Base-by-base conservation (phyloP, 2,888 invertebrate genomes). In the Agapostemon virescens region DNA sequence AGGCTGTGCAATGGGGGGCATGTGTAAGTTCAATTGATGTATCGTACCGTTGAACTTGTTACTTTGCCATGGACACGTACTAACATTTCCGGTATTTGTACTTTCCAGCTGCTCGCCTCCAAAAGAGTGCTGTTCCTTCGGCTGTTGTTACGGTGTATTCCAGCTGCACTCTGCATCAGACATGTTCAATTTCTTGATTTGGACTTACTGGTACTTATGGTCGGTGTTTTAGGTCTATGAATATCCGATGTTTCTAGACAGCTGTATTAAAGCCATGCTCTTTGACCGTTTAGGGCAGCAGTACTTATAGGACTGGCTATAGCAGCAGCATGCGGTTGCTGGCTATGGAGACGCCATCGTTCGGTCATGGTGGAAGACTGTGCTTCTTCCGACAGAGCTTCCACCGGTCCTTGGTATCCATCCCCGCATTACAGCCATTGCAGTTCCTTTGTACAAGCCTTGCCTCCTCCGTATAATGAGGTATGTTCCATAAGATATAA, bases 361-460 rank as follows among this genome's bases (percentile, higher is more conserved):
- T 92, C 93, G 1, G 88, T 88, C 55, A 92, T 93, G 26, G 92
- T 92, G 68, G 92, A 93, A 68, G 95, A 95, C 85, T 93, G 94
- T 72, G 93, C 94, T 68, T 94, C 94, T 84, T 96, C 96, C 0
- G 96, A 97, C 88, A 95, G 95, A 38, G 96, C 96, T 91, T 97
- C 96, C 0, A 95, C 96, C 5, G 96, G 96, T 55, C 97, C 97
- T 0, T 96, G 96, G 89, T 97, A 96, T 92, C 96, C 96, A 0
- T 97, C 97, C 13, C 97, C 97, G 0, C 96, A 96, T 88, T 97
- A 97, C 92, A 96, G 96, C 91, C 95, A 97, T 90, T 97, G 97
- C 90, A 96, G 96, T 79, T 97, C 97, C 77, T 96, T 97, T 91
- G 96, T 96, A 89, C 96, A 96, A 91, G 87, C 91, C 6, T 87